Conservation (phyloP, 2,113 vertebrate genomes). For the Bubalus kerabau region DNA sequence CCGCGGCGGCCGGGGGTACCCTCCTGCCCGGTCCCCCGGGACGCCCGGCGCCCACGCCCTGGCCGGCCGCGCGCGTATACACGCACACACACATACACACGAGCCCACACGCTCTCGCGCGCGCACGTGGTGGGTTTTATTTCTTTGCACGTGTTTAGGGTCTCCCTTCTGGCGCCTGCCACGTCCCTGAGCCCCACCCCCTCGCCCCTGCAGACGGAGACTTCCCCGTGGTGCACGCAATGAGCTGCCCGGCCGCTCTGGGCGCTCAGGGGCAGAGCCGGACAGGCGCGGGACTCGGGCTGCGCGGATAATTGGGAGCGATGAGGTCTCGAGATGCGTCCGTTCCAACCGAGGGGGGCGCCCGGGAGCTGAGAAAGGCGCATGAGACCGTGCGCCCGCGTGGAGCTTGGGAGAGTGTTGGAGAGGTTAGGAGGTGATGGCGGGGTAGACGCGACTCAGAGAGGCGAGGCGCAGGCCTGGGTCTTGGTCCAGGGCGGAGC, state of each 20-base stretch:
- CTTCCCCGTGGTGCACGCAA: neutral
- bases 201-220: neutral
- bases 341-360: conserved; percentile 12
- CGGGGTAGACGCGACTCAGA: neutral
- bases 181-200: neutral
- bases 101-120: neutral
- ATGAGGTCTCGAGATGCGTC: neutral
- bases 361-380: neutral
- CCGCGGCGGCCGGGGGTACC: neutral
- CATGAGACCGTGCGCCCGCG: neutral
- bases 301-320: conserved; percentile 16
- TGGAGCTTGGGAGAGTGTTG: neutral
- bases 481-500: neutral
- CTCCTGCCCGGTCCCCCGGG: neutral
- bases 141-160: conserved; percentile 62
- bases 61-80: neutral
- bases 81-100: neutral
- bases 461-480: neutral
- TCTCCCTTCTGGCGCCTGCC: neutral
- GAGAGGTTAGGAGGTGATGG: neutral
- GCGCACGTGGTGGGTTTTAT: conserved; percentile 58
- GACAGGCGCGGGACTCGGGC: neutral
- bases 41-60: neutral
- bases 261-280: neutral
- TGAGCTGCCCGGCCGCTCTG: neutral